Conservation (phyloP, 2,113 vertebrate genomes). For the Odobenus rosmarus region DNA sequence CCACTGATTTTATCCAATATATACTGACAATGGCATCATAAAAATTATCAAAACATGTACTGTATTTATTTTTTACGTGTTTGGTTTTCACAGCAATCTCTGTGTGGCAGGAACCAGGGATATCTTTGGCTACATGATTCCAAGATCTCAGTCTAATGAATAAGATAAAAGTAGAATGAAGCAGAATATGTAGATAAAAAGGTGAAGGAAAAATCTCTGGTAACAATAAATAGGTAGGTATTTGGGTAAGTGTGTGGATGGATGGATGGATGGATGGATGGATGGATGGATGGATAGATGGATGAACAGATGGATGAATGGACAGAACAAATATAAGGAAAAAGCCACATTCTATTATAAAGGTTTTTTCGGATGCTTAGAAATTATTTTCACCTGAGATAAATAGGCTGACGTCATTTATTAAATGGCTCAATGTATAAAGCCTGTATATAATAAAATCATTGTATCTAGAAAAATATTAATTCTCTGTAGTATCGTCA, state of each 20-base stretch:
- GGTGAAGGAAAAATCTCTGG: background rate
- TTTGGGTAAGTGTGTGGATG: too few relatives aligned
- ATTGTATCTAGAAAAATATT: background rate
- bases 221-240: background rate
- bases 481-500: background rate
- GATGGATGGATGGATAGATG: background rate
- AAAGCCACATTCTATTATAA: background rate
- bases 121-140: background rate
- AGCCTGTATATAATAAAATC: background rate
- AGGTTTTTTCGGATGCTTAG: background rate
- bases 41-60: background rate
- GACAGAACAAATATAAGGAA: background rate
- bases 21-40: background rate
- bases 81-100: background rate
- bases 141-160: background rate
- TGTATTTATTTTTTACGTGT: background rate
- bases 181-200: background rate
- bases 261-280: too few relatives aligned
- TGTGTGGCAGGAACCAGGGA: background rate
- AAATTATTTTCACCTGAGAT: constrained; percentile 11
- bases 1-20: background rate
- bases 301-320: background rate
- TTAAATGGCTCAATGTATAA: background rate
- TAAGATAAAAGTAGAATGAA: background rate
- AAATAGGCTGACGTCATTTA: background rate